Evolutionary conservation across 2,797 vertebrate genomes (phyloP).

Genomic region (Mastacembelus armatus): DNA sequence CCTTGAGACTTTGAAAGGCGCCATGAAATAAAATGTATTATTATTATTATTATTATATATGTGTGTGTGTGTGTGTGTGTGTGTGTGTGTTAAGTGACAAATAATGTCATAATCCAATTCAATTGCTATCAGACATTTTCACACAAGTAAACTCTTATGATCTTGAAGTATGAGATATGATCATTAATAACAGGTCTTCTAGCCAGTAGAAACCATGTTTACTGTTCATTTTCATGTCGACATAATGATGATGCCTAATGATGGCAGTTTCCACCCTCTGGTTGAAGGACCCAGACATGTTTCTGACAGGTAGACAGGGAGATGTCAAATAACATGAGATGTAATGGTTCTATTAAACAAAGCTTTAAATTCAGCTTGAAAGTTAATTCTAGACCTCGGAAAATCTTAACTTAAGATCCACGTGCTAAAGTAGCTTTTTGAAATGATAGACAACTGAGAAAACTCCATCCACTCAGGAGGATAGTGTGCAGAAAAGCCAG

Average conservation of each 20-base stretch:
- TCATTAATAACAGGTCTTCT: background rate
- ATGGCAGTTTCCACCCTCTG: conserved; percentile 9
- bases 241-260: background rate
- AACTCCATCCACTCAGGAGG: background rate
- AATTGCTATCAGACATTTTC: too few relatives aligned
- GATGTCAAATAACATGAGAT: conserved; percentile 17
- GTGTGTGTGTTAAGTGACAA: conserved; percentile 1
- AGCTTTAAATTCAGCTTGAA: background rate
- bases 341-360: background rate
- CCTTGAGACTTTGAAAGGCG: too few relatives aligned
- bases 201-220: background rate
- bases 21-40: too few relatives aligned
- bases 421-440: background rate
- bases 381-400: background rate
- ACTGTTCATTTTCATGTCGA: background rate
- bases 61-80: too few relatives aligned
- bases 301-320: background rate
- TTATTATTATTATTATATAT: too few relatives aligned
- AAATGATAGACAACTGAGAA: background rate
- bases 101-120: conserved; percentile 9
- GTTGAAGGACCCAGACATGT: background rate
- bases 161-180: too few relatives aligned
- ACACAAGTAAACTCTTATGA: too few relatives aligned
- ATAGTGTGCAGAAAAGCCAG: background rate
- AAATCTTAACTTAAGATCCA: background rate